phyloP scores from a whole-genome alignment of 1,140 invertebrate genomes.

The Leguminivora glycinivorella region DNA sequence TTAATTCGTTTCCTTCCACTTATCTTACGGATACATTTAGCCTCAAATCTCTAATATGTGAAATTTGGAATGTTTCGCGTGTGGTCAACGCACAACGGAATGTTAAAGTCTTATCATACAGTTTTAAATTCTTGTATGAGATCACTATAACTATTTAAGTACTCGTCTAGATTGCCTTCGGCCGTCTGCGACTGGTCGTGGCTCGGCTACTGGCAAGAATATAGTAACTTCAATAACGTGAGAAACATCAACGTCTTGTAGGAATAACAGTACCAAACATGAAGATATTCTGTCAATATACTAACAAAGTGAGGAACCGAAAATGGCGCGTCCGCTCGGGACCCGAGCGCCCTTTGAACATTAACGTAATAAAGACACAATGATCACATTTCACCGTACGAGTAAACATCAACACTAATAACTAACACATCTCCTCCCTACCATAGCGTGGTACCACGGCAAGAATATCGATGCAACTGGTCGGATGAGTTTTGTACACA shows the following conservation, averaged over 20 bases:
- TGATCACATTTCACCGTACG: slow-evolving; percentile 28
- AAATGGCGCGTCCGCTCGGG: background rate
- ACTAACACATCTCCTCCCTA: slow-evolving; percentile 16
- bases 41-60: slow-evolving; percentile 14
- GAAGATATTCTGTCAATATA: slow-evolving; percentile 15
- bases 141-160: slow-evolving; percentile 25
- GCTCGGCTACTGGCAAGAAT: slow-evolving; percentile 25
- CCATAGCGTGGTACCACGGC: slow-evolving; percentile 15
- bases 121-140: slow-evolving; percentile 11
- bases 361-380: slow-evolving; percentile 29
- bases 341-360: slow-evolving; percentile 6
- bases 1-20: slow-evolving; percentile 4
- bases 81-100: slow-evolving; percentile 6
- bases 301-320: slow-evolving; percentile 18
- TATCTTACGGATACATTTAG: background rate
- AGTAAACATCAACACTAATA: slow-evolving; percentile 23
- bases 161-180: slow-evolving; percentile 18
- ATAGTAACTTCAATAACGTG: slow-evolving; percentile 22
- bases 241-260: slow-evolving; percentile 10
- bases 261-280: slow-evolving; percentile 13
- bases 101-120: slow-evolving; percentile 14
- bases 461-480: slow-evolving; percentile 28
- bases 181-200: background rate
- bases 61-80: slow-evolving; percentile 27
- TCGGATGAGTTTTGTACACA: slow-evolving; percentile 28